Base-by-base conservation (phyloP, 1,140 invertebrate genomes). In the Xylocopa sonorina region DNA sequence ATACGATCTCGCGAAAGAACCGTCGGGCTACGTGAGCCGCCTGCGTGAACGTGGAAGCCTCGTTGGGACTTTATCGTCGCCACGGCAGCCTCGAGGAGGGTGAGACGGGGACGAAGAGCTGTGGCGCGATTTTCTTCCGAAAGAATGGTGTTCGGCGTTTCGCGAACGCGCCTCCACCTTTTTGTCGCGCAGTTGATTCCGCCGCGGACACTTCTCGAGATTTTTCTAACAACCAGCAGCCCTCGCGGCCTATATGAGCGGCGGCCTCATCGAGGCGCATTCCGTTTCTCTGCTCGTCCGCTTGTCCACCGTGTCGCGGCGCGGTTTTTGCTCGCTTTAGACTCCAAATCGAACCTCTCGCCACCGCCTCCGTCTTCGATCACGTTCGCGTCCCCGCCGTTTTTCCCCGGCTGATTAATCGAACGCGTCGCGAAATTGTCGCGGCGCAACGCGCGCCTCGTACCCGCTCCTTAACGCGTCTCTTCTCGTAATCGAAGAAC, bases 1-100 rank as follows among this genome's bases (percentile, higher is more conserved):
- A 84, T 90, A 88, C 87, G 88, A 90, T 89, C n/a, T n/a, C 82
- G 78, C 76, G 74, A 81, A 91, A 90, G 85, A 92, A 89, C 73
- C 51, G 83, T 81, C 84, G 82, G 68, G 82, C 78, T 91, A 91
- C 90, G 90, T 92, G 89, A 91, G 87, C 62, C 38, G 90, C 80
- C 71, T 91, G 68, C 32, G 55, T 87, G 62, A 55, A 79, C 78
- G 79, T 46, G 68, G 29, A 24, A 14, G 38, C 43, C 60, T 51
- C 46, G 41, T 60, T 57, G 60, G 76, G 67, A 88, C 85, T 90
- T 91, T 90, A 91, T 92, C 82, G 84, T 89, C 87, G 89, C 82
- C 83, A 85, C 75, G 10, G 63, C 41, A 12, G 57, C 32, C 21
- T 12, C 0, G 12, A 14, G 5, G 5, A 0, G n/a, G n/a, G n/a